phyloP scores from a whole-genome alignment of 2,797 vertebrate species.

The Siniperca obscura region DNA sequence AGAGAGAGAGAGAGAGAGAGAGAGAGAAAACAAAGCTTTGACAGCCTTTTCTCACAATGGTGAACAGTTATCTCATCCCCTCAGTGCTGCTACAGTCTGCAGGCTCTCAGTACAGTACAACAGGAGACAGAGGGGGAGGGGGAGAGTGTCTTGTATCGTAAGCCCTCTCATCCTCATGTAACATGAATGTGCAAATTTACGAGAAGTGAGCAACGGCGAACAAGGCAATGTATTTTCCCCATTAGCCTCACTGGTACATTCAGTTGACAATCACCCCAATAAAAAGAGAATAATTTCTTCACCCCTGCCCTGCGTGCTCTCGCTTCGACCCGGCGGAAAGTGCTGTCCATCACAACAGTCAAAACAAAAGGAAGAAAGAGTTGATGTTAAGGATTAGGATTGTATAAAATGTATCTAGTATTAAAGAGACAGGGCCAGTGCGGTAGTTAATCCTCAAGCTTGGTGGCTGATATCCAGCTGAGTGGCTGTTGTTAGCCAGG shows the following conservation, averaged over 20 bases:
- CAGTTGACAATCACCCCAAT: constrained; percentile 33
- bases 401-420: constrained; percentile 79
- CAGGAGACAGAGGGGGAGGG: constrained; percentile 57
- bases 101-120: constrained; percentile 71
- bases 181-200: constrained; percentile 79
- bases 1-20: constrained; percentile 14
- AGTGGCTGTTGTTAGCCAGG: constrained; percentile 68
- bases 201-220: constrained; percentile 43
- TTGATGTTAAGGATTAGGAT: constrained; percentile 73
- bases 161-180: constrained; percentile 72
- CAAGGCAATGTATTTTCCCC: constrained; percentile 33
- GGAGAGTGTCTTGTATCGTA: constrained; percentile 62
- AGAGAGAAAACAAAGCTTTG: constrained; percentile 71
- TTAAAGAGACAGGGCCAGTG: constrained; percentile 70
- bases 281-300: constrained; percentile 53
- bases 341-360: constrained; percentile 64
- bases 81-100: constrained; percentile 73
- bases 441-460: constrained; percentile 77
- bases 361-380: constrained; percentile 71
- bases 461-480: constrained; percentile 76
- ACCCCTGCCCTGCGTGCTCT: constrained; percentile 29
- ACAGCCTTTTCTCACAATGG: constrained; percentile 79
- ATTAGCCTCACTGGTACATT: constrained; percentile 50
- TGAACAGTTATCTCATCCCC: constrained; percentile 79
- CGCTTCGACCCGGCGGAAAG: constrained; percentile 27